phyloP scores from a whole-genome alignment of 1,140 invertebrate species.

The Littorina saxatilis region DNA sequence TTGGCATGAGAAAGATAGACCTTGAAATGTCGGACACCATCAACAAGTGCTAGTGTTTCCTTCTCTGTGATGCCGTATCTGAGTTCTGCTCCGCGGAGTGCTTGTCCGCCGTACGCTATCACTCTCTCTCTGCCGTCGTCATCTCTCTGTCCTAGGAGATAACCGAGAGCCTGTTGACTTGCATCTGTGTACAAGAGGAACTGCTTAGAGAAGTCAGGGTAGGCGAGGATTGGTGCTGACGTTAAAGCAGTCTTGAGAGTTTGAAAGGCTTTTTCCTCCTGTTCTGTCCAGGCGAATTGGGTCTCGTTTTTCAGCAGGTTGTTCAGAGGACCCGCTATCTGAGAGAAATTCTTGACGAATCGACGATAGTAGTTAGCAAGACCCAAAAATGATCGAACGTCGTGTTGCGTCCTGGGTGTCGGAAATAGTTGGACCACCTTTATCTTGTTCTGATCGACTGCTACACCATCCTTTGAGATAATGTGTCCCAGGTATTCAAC shows the following conservation, averaged over 20 bases:
- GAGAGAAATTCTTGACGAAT: slow-evolving; percentile 50
- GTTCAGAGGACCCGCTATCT: slow-evolving; percentile 37
- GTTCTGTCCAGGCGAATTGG: background rate
- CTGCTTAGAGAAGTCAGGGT: background rate
- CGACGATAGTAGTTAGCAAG: slow-evolving; percentile 49
- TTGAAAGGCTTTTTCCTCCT: background rate
- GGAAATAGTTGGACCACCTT: slow-evolving; percentile 54
- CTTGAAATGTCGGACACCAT: background rate
- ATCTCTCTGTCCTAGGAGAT: background rate
- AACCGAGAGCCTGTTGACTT: background rate
- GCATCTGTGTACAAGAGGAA: background rate
- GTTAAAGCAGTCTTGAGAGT: background rate
- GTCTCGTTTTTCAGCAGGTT: slow-evolving; percentile 13
- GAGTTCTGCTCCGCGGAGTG: slow-evolving; percentile 8
- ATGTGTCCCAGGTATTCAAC: too few relatives aligned
- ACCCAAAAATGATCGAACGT: slow-evolving; percentile 58
- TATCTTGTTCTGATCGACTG: slow-evolving; percentile 57
- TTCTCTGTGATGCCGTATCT: slow-evolving; percentile 11
- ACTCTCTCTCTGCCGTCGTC: background rate
- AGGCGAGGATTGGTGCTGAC: background rate
- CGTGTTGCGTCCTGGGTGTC: slow-evolving; percentile 49
- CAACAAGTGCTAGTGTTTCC: background rate
- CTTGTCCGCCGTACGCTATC: background rate
- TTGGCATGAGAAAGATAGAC: background rate
- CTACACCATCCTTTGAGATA: slow-evolving; percentile 50